Evolutionary conservation across 2,888 invertebrate genomes (phyloP).

Genomic region (Bombyx huttoni): DNA sequence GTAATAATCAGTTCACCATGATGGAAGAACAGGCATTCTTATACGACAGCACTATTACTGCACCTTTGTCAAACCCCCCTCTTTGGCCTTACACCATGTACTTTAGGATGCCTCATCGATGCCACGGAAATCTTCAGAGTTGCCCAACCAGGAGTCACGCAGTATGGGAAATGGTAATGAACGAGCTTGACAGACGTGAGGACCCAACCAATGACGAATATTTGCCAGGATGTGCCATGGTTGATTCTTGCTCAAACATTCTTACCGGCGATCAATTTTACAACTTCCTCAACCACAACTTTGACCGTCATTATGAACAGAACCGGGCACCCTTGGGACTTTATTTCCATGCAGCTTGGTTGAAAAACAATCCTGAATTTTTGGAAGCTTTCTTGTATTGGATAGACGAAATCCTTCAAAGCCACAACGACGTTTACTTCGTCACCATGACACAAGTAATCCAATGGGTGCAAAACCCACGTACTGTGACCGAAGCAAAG

Average conservation of each 20-base stretch:
- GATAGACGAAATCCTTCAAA: slow-evolving; percentile 89
- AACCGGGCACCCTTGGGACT: slow-evolving; percentile 91
- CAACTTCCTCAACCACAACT: slow-evolving; percentile 94
- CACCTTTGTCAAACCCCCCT: slow-evolving; percentile 90
- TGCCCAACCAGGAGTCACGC: slow-evolving; percentile 94
- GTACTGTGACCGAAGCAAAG: slow-evolving; percentile 86
- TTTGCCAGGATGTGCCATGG: slow-evolving; percentile 93
- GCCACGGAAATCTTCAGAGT: slow-evolving; percentile 92
- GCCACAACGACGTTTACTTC: slow-evolving; percentile 93
- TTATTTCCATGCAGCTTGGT: slow-evolving; percentile 95
- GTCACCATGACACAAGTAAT: slow-evolving; percentile 97
- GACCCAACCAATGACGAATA: slow-evolving; percentile 92
- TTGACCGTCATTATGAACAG: slow-evolving; percentile 91
- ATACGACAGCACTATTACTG: slow-evolving; percentile 96
- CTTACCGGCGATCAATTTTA: slow-evolving; percentile 94
- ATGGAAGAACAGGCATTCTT: slow-evolving; percentile 96
- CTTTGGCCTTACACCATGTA: slow-evolving; percentile 99
- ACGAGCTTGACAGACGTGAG: slow-evolving; percentile 92
- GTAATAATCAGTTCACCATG: slow-evolving; percentile 97
- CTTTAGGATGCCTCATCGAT: slow-evolving; percentile 95
- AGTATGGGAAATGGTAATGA: slow-evolving; percentile 97
- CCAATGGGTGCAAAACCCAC: slow-evolving; percentile 95
- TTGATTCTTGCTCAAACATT: slow-evolving; percentile 94
- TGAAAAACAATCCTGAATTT: slow-evolving; percentile 93
- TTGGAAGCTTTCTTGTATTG: slow-evolving; percentile 93